Conservation (phyloP, 2,888 invertebrate species). For the Eristalis tenax region DNA sequence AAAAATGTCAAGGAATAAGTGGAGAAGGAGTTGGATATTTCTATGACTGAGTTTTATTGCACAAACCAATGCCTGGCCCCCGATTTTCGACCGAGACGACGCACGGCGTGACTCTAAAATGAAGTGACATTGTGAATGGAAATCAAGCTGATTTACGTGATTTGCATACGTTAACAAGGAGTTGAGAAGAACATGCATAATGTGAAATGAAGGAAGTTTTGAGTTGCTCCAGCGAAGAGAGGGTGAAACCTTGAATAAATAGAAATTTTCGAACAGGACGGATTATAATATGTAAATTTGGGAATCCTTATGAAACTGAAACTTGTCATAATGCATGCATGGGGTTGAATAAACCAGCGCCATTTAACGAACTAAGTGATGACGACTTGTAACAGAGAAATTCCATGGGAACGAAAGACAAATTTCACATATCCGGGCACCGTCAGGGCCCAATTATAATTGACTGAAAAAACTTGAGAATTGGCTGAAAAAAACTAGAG, state of each 20-base stretch:
- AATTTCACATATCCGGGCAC: too few relatives aligned
- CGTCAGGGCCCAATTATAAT: too few relatives aligned
- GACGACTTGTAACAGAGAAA: neutral
- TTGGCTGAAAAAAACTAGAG: too few relatives aligned
- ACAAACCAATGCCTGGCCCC: too few relatives aligned
- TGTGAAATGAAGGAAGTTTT: too few relatives aligned
- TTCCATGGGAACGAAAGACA: too few relatives aligned
- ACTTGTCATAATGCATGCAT: too few relatives aligned
- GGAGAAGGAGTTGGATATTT: too few relatives aligned
- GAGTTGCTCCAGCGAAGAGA: neutral
- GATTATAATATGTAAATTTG: neutral
- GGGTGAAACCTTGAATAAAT: neutral
- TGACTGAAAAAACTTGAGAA: too few relatives aligned
- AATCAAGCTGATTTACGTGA: neutral
- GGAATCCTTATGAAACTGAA: neutral
- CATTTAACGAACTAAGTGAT: neutral
- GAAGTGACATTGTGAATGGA: neutral
- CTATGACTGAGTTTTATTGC: too few relatives aligned
- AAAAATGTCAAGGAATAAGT: too few relatives aligned
- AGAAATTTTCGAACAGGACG: neutral
- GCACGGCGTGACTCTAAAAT: neutral
- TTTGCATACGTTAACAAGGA: neutral
- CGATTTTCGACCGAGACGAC: too few relatives aligned
- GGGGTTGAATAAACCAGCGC: neutral
- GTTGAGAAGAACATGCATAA: neutral